phyloP scores from a whole-genome alignment of 2,888 invertebrate genomes.

The Cephalotes varians region DNA sequence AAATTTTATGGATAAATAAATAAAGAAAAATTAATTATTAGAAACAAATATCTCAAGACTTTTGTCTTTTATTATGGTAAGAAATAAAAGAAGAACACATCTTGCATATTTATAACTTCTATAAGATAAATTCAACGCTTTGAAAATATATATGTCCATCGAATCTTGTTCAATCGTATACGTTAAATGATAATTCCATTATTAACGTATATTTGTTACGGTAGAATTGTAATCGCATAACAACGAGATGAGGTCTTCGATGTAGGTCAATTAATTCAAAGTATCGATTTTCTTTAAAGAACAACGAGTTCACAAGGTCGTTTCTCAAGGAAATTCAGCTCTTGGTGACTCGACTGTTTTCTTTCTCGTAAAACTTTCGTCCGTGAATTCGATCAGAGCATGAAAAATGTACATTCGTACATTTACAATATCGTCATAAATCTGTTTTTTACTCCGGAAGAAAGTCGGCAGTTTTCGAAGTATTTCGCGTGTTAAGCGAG shows the following conservation, averaged over 20 bases:
- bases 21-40: background rate
- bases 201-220: constrained; percentile 3
- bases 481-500: background rate
- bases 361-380: background rate
- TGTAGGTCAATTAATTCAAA: constrained; percentile 74
- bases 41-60: background rate
- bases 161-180: background rate
- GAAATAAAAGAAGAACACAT: background rate
- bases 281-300: constrained; percentile 67
- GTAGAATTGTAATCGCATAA: constrained; percentile 26
- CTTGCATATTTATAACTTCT: background rate
- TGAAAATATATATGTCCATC: background rate
- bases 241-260: constrained; percentile 64
- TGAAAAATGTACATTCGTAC: background rate
- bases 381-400: background rate
- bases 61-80: background rate
- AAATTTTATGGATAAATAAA: background rate
- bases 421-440: background rate
- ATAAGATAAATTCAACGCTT: background rate
- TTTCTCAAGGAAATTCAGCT: constrained; percentile 41
- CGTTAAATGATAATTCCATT: background rate
- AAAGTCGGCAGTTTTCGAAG: background rate
- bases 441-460: background rate
- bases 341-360: constrained; percentile 25
- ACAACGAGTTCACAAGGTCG: constrained; percentile 60